Evolutionary conservation across 2,113 vertebrate genomes (phyloP).

Genomic region (Ameiurus melas): DNA sequence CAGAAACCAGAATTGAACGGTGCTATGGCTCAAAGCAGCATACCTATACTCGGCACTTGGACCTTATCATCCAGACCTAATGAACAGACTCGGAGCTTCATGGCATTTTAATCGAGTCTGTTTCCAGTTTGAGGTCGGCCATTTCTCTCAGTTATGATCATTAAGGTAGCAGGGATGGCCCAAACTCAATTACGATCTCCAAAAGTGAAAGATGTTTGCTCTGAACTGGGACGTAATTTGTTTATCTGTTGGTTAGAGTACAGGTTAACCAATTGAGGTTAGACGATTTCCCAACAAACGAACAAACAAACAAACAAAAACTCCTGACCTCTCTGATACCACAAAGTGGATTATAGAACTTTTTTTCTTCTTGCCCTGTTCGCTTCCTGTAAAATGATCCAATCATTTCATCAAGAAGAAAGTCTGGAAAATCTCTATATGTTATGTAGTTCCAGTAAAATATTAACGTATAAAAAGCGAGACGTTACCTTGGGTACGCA

Average conservation of each 20-base stretch:
- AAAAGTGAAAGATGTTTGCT: slow-evolving; percentile 68
- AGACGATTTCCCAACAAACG: neutral
- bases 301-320: neutral
- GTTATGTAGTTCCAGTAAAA: neutral
- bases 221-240: slow-evolving; percentile 67
- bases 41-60: neutral
- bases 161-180: slow-evolving; percentile 68
- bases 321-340: neutral
- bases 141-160: slow-evolving; percentile 65
- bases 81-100: slow-evolving; percentile 59
- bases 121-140: slow-evolving; percentile 56
- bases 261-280: slow-evolving; percentile 3
- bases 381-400: neutral
- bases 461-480: neutral
- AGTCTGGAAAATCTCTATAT: neutral
- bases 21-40: neutral
- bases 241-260: slow-evolving; percentile 39
- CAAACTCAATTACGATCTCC: slow-evolving; percentile 64
- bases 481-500: slow-evolving; percentile 91
- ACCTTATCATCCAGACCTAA: slow-evolving; percentile 62
- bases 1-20: neutral
- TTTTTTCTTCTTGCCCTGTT: neutral
- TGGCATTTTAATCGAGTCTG: slow-evolving; percentile 67
- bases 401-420: neutral
- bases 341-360: neutral